Evolutionary conservation across 2,888 invertebrate genomes (phyloP), one percentile per base, ranked within the genome.

Genomic region (Hypsopygia costalis): DNA sequence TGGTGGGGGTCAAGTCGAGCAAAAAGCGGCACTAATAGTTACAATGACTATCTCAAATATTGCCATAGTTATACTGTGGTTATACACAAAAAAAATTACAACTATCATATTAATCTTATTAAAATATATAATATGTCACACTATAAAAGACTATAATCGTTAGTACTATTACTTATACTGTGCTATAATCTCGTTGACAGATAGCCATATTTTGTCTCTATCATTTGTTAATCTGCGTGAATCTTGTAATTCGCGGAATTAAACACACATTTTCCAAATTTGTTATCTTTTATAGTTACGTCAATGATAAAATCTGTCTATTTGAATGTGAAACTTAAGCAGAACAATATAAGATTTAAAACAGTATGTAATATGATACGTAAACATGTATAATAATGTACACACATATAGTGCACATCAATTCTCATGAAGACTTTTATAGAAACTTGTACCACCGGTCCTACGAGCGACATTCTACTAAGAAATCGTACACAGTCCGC

Each of bases 361-460:
- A 7, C 11, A n/a, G n/a, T n/a, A 31, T 7, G n/a, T 9, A 6
- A 11, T 22, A 12, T 47, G 40, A 40, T 42, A 35, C 35, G 40
- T 37, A 35, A 43, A 43, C 42, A 30, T 28, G 41, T 43, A 37
- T 12, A 31, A 31, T 35, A 11, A 22, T 21, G 29, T n/a, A 16
- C 16, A 16, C 4, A 37, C 35, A 40, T 40, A 36, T 40, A 36
- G 34, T 40, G 32, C 35, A 41, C 36, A 44, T 46, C 40, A 41
- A 12, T 35, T 29, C 6, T 33, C 35, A 33, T 28, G 34, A 37
- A 12, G 11, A 39, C 46, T 39, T 51, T 51, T 50, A 55, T 45
- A 57, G 51, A 62, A 74, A 72, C 76, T 48, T 40, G 72, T 37
- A 50, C 33, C 51, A 71, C 76, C 65, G 68, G 76, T 75, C 62